These are phyloP conservation scores for Leucoraja erinaceus DNA, from an alignment of 2,113 vertebrate species.

Conservation along the genomic window DNA sequence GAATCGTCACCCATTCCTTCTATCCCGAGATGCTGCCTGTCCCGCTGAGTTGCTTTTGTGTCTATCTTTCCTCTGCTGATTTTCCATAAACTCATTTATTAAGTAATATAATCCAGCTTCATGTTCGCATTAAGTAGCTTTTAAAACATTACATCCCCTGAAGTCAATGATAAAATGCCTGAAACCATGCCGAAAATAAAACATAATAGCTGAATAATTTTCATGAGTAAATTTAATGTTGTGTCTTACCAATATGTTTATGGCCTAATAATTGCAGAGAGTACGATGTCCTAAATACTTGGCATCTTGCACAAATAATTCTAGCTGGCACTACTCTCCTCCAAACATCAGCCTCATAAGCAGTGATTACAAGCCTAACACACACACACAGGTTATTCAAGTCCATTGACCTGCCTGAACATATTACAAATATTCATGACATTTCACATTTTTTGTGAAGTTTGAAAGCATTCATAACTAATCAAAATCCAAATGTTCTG, in stretches of 20 bases:
- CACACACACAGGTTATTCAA: neutral
- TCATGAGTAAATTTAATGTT: neutral
- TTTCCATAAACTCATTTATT: too few species aligned
- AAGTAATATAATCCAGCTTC: neutral
- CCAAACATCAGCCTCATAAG: neutral
- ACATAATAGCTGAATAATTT: neutral
- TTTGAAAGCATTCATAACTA: neutral
- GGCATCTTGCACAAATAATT: neutral
- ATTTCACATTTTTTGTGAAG: neutral
- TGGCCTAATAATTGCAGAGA: neutral
- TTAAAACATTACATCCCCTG: neutral
- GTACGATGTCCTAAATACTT: neutral
- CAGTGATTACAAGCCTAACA: neutral
- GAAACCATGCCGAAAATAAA: neutral
- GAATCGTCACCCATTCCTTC: too few species aligned
- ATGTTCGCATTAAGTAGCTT: neutral
- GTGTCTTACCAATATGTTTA: neutral
- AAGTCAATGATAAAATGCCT: neutral
- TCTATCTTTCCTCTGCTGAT: too few species aligned
- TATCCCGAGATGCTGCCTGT: too few species aligned
- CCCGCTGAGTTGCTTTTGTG: too few species aligned
- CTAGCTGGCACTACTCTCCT: neutral
- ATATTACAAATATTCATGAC: neutral
- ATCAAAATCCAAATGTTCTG: neutral
- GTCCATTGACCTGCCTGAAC: neutral